Evolutionary conservation across 2,888 invertebrate genomes (phyloP).

Genomic region (Caenorhabditis sp.): DNA sequence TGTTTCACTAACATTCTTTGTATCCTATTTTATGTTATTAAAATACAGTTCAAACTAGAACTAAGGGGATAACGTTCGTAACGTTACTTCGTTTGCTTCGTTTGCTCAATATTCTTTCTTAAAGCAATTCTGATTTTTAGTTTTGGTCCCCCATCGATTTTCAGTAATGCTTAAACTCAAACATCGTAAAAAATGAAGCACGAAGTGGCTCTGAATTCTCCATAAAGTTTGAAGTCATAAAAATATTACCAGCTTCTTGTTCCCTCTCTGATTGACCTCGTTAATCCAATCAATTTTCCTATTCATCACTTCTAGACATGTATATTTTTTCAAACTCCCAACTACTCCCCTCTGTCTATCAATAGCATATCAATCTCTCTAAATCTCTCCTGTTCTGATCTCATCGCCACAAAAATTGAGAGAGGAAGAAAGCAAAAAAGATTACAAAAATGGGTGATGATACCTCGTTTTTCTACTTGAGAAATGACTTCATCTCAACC

Average conservation of each 20-base stretch:
- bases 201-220: too few species aligned
- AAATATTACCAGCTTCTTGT: background rate
- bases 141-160: too few species aligned
- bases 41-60: too few species aligned
- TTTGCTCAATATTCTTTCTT: too few species aligned
- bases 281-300: background rate
- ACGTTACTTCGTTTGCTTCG: too few species aligned
- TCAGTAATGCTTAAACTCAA: too few species aligned
- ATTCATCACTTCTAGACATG: background rate
- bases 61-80: too few species aligned
- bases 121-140: too few species aligned
- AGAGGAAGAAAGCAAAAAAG: slow-evolving; percentile 38
- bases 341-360: background rate
- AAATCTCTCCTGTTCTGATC: slow-evolving; percentile 19
- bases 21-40: too few species aligned
- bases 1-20: too few species aligned
- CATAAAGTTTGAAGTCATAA: too few species aligned
- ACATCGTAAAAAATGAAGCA: too few species aligned
- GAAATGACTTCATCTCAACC: slow-evolving; percentile 51
- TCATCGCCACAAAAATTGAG: slow-evolving; percentile 14
- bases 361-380: slow-evolving; percentile 1
- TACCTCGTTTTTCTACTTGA: slow-evolving; percentile 59
- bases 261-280: background rate
- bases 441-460: slow-evolving; percentile 56
- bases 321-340: background rate